phyloP scores from a whole-genome alignment of 2,797 vertebrate species.

The Sparus aurata region DNA sequence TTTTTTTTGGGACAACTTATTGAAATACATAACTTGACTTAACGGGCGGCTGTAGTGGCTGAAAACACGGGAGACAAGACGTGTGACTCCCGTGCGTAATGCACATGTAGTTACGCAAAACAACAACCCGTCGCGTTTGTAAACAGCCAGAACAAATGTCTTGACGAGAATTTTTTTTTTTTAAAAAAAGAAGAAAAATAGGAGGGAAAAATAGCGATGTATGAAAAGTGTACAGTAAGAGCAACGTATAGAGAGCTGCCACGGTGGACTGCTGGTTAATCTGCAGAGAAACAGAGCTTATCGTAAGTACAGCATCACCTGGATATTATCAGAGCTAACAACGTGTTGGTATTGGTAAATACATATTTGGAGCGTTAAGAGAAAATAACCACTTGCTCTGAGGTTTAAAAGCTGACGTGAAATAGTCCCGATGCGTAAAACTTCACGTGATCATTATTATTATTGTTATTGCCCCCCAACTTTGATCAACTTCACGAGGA shows the following conservation, averaged over 20 bases:
- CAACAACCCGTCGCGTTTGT: background rate
- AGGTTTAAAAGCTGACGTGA: conserved; percentile 26
- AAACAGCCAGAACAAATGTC: conserved; percentile 28
- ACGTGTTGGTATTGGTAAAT: conserved; percentile 27
- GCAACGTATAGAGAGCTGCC: conserved; percentile 34
- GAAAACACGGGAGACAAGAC: background rate
- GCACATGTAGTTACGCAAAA: background rate
- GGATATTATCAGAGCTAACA: conserved; percentile 43
- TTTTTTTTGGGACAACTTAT: conserved; percentile 53
- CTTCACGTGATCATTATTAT: background rate
- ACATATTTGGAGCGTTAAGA: conserved; percentile 35
- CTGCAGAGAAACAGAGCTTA: conserved; percentile 40
- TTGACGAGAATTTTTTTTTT: background rate
- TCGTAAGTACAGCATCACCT: conserved; percentile 39
- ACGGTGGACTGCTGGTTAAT: conserved; percentile 24
- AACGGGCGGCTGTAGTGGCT: conserved; percentile 19
- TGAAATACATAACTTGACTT: conserved; percentile 55
- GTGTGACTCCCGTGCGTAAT: background rate
- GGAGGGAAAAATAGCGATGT: conserved; percentile 29
- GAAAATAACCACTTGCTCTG: conserved; percentile 18
- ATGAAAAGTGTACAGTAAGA: conserved; percentile 31
- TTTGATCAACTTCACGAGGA: conserved; percentile 38
- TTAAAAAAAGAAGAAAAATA: background rate
- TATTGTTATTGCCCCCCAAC: background rate
- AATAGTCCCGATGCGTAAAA: conserved; percentile 5